Conservation (phyloP, 2,888 invertebrate genomes). For the Macrophya annulata region DNA sequence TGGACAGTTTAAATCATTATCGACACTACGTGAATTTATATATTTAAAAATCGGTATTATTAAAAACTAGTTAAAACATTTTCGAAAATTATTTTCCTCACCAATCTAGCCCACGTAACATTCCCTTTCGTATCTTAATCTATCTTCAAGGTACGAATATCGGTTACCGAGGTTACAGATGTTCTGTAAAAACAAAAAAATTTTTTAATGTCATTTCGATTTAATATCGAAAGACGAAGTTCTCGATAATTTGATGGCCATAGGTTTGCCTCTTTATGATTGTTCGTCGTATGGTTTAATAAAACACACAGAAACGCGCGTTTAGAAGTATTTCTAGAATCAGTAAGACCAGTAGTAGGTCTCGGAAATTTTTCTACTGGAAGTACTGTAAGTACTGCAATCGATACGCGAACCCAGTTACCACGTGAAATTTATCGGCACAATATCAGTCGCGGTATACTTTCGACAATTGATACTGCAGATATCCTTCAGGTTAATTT, state of each 20-base stretch:
- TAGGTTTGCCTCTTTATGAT: neutral
- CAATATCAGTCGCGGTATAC: neutral
- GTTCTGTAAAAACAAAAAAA: neutral
- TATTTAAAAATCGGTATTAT: neutral
- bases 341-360: neutral
- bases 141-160: neutral
- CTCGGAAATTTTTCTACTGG: neutral
- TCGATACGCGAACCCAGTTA: neutral
- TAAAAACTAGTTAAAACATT: neutral
- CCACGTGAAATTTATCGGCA: neutral
- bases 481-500: neutral
- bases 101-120: neutral
- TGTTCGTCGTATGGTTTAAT: neutral
- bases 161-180: conserved; percentile 13
- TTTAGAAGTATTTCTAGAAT: neutral
- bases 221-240: neutral
- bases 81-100: neutral
- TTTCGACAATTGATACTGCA: conserved; percentile 10
- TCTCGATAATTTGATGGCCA: neutral
- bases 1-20: neutral
- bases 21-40: neutral
- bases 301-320: neutral
- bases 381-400: neutral
- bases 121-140: neutral
- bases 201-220: neutral